Conservation (phyloP, 2,888 invertebrate genomes). For the Tortricodes alternella region DNA sequence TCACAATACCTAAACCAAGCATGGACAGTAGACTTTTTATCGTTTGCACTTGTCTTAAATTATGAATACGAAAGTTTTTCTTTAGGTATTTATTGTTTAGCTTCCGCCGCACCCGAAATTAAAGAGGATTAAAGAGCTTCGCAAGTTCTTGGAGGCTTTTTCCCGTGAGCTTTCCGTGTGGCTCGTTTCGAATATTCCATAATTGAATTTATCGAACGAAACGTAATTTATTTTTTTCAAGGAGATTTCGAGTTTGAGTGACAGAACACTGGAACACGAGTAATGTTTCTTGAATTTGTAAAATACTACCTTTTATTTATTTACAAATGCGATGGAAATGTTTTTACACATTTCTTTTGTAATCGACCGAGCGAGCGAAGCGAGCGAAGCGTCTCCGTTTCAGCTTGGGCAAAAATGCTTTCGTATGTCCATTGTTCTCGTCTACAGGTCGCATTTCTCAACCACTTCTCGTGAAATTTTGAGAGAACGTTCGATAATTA, state of each 20-base stretch:
- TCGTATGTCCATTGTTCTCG: too few relatives aligned
- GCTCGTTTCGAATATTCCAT: constrained; percentile 15
- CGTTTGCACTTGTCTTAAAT: constrained; percentile 31
- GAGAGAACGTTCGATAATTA: too few relatives aligned
- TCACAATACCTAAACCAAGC: not conserved
- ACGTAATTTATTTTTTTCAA: constrained; percentile 28
- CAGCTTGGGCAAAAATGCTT: too few relatives aligned
- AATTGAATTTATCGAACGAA: constrained; percentile 31
- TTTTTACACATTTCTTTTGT: too few relatives aligned
- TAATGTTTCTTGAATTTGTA: not conserved
- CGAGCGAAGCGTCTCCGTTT: too few relatives aligned
- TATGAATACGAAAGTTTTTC: constrained; percentile 31
- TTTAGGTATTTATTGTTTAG: constrained; percentile 31
- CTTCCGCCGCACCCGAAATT: constrained; percentile 22
- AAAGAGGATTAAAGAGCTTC: constrained; percentile 30
- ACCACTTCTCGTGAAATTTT: too few relatives aligned
- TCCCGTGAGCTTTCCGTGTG: constrained; percentile 14
- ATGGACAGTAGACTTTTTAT: constrained; percentile 29
- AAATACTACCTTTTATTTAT: too few relatives aligned
- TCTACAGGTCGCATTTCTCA: too few relatives aligned
- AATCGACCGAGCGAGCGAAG: too few relatives aligned
- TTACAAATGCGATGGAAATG: too few relatives aligned
- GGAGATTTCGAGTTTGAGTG: constrained; percentile 19
- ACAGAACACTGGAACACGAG: not conserved
- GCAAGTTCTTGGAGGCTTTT: constrained; percentile 15